Conservation (phyloP, 2,797 vertebrate species). For the Enteromius anoplus region DNA sequence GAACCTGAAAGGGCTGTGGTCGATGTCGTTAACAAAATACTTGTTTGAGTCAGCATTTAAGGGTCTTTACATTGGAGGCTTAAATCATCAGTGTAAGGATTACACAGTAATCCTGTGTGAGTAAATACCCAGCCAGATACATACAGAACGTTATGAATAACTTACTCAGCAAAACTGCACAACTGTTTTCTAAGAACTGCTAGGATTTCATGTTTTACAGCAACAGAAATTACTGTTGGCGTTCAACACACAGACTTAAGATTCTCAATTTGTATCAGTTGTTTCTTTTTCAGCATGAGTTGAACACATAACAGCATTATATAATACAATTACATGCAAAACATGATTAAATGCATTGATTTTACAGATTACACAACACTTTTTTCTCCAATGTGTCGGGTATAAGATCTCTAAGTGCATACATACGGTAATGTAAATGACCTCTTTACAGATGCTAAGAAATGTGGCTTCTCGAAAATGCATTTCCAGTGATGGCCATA, state of each 20-base stretch:
- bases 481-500: slow-evolving; percentile 14
- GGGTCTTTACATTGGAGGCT: slow-evolving; percentile 33
- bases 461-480: not conserved
- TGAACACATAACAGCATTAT: not conserved
- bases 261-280: not conserved
- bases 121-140: slow-evolving; percentile 42
- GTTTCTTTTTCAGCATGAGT: not conserved
- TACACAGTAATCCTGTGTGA: slow-evolving; percentile 41
- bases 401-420: not conserved
- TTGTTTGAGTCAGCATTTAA: slow-evolving; percentile 25
- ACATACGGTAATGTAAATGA: not conserved
- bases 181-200: slow-evolving; percentile 21
- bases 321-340: not conserved
- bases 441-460: slow-evolving; percentile 13
- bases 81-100: slow-evolving; percentile 47
- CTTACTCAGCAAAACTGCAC: slow-evolving; percentile 28
- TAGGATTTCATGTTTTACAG: not conserved
- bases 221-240: not conserved
- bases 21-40: slow-evolving; percentile 13
- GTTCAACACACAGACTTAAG: not conserved
- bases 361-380: not conserved
- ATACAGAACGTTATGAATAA: slow-evolving; percentile 21
- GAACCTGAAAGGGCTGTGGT: slow-evolving; percentile 19
- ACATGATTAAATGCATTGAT: not conserved
- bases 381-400: not conserved